Percentiles rank a stretch among this genome's conserved stretches.
Conservation (phyloP, 2,797 vertebrate genomes). For the Pachyuromys duprasi region DNA sequence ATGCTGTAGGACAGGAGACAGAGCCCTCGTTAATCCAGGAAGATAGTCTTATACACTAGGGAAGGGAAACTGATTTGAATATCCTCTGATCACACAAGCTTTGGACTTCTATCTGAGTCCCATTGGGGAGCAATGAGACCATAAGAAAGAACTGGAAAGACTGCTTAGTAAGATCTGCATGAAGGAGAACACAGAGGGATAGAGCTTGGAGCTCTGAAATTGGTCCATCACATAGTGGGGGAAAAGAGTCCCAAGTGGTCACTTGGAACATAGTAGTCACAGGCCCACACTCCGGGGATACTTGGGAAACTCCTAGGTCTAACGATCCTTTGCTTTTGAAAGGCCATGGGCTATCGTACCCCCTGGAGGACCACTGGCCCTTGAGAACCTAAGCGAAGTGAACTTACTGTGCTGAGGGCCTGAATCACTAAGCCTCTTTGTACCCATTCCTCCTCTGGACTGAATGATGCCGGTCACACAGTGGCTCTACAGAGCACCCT, state of each 20-base stretch:
- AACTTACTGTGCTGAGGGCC: not conserved
- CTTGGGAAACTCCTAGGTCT: not conserved
- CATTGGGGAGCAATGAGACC: not conserved
- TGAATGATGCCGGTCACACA: no score
- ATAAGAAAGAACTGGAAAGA: not conserved
- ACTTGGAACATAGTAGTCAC: not conserved
- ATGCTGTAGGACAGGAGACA: not conserved
- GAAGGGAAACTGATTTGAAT: not conserved
- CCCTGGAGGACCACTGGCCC: not conserved
- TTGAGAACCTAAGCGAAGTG: not conserved
- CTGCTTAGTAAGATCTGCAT: rapidly evolving
- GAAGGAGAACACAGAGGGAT: not conserved
- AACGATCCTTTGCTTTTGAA: not conserved
- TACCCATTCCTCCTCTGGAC: not conserved
- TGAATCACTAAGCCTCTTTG: not conserved
- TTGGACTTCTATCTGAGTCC: not conserved
- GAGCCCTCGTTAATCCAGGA: not conserved
- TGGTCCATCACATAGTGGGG: not conserved
- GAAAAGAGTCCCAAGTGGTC: not conserved
- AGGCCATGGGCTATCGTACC: not conserved
- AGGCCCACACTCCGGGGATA: rapidly evolving
- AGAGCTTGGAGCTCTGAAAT: not conserved
- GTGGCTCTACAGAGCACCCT: not conserved
- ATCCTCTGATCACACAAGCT: not conserved
- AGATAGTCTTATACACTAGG: not conserved